Base-by-base conservation (phyloP, 2,888 invertebrate genomes). In the Melanargia galathea region DNA sequence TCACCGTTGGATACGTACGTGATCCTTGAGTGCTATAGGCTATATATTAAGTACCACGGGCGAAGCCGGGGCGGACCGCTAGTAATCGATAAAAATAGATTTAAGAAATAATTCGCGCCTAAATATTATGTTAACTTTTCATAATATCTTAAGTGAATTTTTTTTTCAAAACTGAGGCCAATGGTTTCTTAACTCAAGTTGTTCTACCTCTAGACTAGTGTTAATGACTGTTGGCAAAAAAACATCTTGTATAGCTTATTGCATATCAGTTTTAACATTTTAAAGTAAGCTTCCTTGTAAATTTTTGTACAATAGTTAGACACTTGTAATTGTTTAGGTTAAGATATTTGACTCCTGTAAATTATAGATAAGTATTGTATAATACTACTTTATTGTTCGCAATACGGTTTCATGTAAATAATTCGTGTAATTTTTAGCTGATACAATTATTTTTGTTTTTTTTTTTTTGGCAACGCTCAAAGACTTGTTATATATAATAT, bases 341-440 rank as follows among this genome's bases (percentile, higher is more conserved):
- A 81, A 83, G 76, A 73, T 78, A 62, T 51, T 63, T 75, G 79
- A 80, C 67, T 73, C 76, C 76, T 83, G 82, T 83, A 84, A 75
- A 82, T 83, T 81, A 62, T 77, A 74, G 70, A 76, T 83, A 83
- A 81, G 80, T 76, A 77, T 71, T 84, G 83, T 87, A 85, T 82
- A 82, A 81, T 86, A 84, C 76, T 81, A 63, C 62, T 80, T 80
- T 78, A 81, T 78, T 80, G 71, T 80, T 79, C 74, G 81, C 80
- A 81, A 81, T 87, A 87, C 84, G 84, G 82, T 82, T 84, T 82
- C 85, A 83, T 90, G 90, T 90, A 90, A 72, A 90, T 88, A 89
- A 46, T 57, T 75, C 71, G 69, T 70, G 71, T 73, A 70, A 65
- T 52, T 69, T 30, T 30, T n/a, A 30, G n/a, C n/a, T 30, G 30